Evolutionary conservation across 2,888 invertebrate genomes (phyloP).

Genomic region (Pristionchus mayeri): DNA sequence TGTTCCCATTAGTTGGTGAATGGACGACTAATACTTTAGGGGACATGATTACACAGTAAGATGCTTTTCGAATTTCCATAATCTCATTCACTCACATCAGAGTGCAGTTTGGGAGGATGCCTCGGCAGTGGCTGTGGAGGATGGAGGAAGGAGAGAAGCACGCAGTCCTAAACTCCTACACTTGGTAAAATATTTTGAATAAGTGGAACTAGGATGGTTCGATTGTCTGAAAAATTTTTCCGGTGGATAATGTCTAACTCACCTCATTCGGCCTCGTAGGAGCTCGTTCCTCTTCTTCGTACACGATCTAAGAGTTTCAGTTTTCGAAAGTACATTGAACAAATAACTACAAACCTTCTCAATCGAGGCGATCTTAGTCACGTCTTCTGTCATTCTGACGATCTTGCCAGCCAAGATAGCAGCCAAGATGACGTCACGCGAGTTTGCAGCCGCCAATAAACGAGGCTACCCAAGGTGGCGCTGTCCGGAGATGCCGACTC

Average conservation of each 20-base stretch:
- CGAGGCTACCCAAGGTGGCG: no score
- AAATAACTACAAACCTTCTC: conserved; percentile 1
- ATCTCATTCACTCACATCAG: conserved; percentile 24
- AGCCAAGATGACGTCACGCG: background rate
- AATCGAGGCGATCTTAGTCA: background rate
- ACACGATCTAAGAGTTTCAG: background rate
- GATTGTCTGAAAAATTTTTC: no score
- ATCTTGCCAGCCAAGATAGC: background rate
- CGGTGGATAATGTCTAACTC: background rate
- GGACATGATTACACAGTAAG: no score
- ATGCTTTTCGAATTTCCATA: no score
- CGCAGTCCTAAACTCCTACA: background rate
- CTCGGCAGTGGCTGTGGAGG: background rate
- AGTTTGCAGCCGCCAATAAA: no score
- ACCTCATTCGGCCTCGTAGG: background rate
- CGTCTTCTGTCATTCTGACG: background rate
- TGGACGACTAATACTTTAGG: no score
- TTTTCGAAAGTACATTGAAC: background rate
- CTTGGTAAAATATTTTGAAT: no score
- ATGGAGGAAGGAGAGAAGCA: conserved; percentile 2
- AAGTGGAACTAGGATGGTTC: no score
- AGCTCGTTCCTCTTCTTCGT: conserved; percentile 13
- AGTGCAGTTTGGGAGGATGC: background rate
- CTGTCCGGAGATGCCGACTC: no score
- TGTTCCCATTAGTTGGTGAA: no score